Evolutionary conservation across 2,113 vertebrate genomes (phyloP).

Genomic region (Indri indri): DNA sequence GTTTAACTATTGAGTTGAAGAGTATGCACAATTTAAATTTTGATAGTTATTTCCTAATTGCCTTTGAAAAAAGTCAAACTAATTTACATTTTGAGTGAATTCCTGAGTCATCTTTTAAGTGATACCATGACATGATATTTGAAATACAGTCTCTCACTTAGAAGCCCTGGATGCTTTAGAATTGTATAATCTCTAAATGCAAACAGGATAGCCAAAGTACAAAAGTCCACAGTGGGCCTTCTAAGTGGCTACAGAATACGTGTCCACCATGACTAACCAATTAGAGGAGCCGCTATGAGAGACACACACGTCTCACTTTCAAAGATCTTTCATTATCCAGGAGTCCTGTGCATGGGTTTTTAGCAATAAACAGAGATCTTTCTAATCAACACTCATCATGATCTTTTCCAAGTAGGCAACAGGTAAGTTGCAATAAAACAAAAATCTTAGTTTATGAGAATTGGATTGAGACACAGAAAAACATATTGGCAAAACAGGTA

Average conservation of each 20-base stretch:
- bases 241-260: not conserved
- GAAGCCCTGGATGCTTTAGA: not conserved
- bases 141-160: not conserved
- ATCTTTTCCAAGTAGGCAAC: not conserved
- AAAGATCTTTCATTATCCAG: not conserved
- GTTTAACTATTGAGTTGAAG: conserved; percentile 19
- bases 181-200: not conserved
- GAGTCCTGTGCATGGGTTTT: not conserved
- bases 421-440: not conserved
- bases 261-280: not conserved
- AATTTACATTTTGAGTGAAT: conserved; percentile 51
- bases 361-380: not conserved
- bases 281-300: not conserved
- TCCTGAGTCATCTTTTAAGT: not conserved
- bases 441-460: not conserved
- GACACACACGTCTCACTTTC: not conserved
- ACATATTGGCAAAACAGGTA: not conserved
- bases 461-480: not conserved
- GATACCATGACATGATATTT: not conserved
- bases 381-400: not conserved
- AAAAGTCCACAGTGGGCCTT: not conserved
- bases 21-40: conserved; percentile 9
- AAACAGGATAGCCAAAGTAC: not conserved
- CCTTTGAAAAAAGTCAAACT: not conserved
- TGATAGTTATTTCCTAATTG: conserved; percentile 8